These are phyloP conservation scores for Ornithorhynchus anatinus DNA, from an alignment of 2,113 vertebrate species.

Conservation along the genomic window DNA sequence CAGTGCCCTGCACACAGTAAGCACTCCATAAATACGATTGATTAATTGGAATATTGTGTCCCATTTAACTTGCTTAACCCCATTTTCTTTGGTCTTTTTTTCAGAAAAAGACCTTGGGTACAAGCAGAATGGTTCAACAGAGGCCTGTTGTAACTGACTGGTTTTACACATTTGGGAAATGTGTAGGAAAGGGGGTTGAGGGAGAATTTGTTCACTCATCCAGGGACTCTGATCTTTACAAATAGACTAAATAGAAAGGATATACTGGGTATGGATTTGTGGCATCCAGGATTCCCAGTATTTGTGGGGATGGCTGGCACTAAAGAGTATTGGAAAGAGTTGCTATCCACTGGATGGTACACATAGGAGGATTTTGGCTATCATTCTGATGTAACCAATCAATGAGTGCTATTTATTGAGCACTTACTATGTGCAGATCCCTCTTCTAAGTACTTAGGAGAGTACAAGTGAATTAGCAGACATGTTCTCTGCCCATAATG, in stretches of 20 bases:
- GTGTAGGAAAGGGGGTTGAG: constrained; percentile 3
- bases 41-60: not conserved
- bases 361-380: too few relatives aligned
- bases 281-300: constrained; percentile 53
- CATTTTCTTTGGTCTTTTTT: not conserved
- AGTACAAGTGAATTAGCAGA: too few relatives aligned
- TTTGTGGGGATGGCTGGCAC: constrained; percentile 39
- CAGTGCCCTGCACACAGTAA: too few relatives aligned
- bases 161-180: constrained; percentile 14
- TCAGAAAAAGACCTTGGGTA: constrained; percentile 3
- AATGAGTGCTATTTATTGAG: not conserved
- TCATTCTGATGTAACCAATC: too few relatives aligned
- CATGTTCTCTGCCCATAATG: too few relatives aligned
- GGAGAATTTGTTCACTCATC: constrained; percentile 29
- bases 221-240: constrained; percentile 50
- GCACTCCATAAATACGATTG: too few relatives aligned
- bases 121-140: constrained; percentile 14
- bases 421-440: too few relatives aligned
- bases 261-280: constrained; percentile 23
- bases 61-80: not conserved
- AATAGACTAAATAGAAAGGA: constrained; percentile 37
- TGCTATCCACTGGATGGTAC: too few relatives aligned
- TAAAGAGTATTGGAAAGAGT: too few relatives aligned
- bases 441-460: not conserved
- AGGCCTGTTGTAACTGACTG: constrained; percentile 29